These are phyloP conservation scores for Pseudomyrmex concolor DNA, from an alignment of 1,140 invertebrate species.

Conservation along the genomic window DNA sequence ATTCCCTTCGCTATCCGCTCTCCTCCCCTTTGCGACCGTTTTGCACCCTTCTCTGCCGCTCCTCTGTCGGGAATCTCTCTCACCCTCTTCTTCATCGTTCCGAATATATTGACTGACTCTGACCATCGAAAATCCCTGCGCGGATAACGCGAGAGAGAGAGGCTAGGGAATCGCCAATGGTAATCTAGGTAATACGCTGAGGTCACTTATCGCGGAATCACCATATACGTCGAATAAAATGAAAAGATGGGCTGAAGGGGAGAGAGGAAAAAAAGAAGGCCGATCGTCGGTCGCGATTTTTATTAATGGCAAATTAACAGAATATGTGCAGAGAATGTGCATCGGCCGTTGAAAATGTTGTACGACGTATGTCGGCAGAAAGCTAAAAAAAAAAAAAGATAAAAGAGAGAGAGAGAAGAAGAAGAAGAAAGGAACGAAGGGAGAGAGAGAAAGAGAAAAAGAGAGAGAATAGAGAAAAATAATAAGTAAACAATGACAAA, in stretches of 20 bases:
- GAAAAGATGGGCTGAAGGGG: not conserved
- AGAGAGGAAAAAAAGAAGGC: not conserved
- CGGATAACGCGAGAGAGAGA: conserved; percentile 17
- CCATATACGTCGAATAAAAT: not conserved
- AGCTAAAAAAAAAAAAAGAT: not conserved
- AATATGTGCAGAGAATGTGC: conserved; percentile 3
- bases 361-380: not conserved
- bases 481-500: not conserved
- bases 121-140: conserved; percentile 68
- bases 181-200: conserved; percentile 76
- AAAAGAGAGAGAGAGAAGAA: not conserved
- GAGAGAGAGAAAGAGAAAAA: not conserved
- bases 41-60: conserved; percentile 62
- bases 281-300: not conserved
- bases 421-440: not conserved
- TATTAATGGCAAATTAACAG: conserved; percentile 27
- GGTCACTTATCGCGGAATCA: conserved; percentile 70
- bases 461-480: not conserved
- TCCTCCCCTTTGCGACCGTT: conserved; percentile 49
- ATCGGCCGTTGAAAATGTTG: conserved; percentile 41
- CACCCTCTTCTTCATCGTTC: conserved; percentile 55
- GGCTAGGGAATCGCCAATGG: conserved; percentile 58
- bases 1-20: conserved; percentile 50
- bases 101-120: conserved; percentile 80
- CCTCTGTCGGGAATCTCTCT: conserved; percentile 56